Base-by-base conservation (phyloP, 2,797 vertebrate genomes). In the Sandelia bainsii region DNA sequence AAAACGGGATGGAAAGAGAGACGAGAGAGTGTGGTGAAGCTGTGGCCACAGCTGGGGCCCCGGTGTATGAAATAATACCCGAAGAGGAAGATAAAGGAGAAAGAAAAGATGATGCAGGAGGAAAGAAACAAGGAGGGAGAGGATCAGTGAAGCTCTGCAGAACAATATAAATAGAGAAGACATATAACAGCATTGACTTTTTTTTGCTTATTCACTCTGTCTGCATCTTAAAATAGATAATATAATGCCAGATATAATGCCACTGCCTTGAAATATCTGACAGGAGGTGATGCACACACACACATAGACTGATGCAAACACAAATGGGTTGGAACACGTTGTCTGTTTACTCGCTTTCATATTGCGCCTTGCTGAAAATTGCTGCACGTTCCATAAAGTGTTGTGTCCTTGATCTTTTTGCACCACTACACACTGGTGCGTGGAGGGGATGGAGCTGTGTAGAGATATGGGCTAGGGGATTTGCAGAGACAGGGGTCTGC, bases 401-500 rank as follows among this genome's bases (percentile, higher is more conserved):
- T 90, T 89, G 89, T 1, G 82, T 85, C 88, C 91, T 93, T 92
- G 86, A 92, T 93, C 81, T 87, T 78, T 75, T 81, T 87, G 83
- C 73, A 50, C 81, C 68, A 58, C 80, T 40, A 85, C 86, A 80
- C 82, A 80, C 74, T 83, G 81, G 72, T 82, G 90, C 45, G 50
- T 80, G 52, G 77, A 82, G 54, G 73, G 80, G 66, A 82, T 66
- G 79, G 80, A 71, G 87, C 77, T 40, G 68, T 29, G 65, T 32
- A 1, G 67, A 59, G 61, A 71, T 11, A 16, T 51, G 76, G 77
- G 73, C 82, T 52, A 72, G 75, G 81, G 86, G 87, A 75, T 89
- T 86, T 85, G 68, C 67, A 52, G 82, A 72, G 74, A 79, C 37
- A 17, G 72, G 82, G 89, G 87, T 90, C 86, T 65, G 83, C 81